phyloP scores from a whole-genome alignment of 2,113 vertebrate genomes.

The Phoenicopterus ruber region DNA sequence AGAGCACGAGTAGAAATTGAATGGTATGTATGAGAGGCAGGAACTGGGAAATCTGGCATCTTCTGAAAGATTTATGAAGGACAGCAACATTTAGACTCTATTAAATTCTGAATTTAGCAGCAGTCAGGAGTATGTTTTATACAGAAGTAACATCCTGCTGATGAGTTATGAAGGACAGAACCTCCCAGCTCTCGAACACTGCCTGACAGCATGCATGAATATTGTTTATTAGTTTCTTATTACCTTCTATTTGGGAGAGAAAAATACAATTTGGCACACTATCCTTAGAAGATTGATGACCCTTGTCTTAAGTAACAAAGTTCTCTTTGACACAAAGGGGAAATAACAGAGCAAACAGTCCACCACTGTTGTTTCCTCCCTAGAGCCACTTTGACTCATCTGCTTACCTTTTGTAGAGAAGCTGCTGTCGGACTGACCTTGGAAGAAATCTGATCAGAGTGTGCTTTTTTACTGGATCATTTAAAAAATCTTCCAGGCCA shows the following conservation, averaged over 20 bases:
- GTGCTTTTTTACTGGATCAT: conserved; percentile 86
- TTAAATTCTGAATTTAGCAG: conserved; percentile 52
- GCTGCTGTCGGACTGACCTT: conserved; percentile 80
- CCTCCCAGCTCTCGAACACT: conserved; percentile 25
- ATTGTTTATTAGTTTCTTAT: conserved; percentile 58
- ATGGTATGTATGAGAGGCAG: not conserved
- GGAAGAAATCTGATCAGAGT: conserved; percentile 84
- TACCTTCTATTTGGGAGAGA: conserved; percentile 34
- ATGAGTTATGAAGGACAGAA: conserved; percentile 61
- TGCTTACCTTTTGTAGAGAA: conserved; percentile 89
- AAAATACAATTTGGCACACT: conserved; percentile 17
- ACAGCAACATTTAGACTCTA: conserved; percentile 39
- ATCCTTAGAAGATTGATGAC: conserved; percentile 16
- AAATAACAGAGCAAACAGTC: conserved; percentile 25
- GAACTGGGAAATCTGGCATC: not conserved
- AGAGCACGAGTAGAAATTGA: not conserved
- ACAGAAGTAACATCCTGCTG: conserved; percentile 15
- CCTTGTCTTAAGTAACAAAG: not conserved
- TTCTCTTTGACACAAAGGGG: conserved; percentile 10
- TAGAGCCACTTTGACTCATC: not conserved
- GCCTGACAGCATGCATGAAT: conserved; percentile 49
- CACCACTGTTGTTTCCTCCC: not conserved
- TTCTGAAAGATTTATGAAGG: conserved; percentile 43
- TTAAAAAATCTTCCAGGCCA: conserved; percentile 85
- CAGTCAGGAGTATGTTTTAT: conserved; percentile 30